Base-by-base conservation (phyloP, 2,113 vertebrate genomes). In the Eulemur rufifrons region DNA sequence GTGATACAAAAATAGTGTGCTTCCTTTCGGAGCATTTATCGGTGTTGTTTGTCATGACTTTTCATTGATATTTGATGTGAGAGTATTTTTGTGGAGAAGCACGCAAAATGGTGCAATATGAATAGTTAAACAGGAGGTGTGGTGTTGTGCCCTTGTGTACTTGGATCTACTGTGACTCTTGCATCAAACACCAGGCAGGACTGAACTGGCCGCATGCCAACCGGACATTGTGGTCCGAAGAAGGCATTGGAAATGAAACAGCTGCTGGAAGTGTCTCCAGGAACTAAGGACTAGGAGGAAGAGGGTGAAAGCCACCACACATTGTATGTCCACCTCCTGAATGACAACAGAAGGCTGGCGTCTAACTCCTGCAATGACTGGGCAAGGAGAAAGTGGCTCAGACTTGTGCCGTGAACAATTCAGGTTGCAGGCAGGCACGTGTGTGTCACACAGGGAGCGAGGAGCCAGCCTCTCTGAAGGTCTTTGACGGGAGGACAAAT, bases 391-490 rank as follows among this genome's bases (percentile, higher is more conserved):
- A n/a, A 56, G 23, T 10, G 29, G 15, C 42, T 45, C 34, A 1
- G 9, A 8, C 20, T 52, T 39, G 4, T 21, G 37, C 14, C 29
- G 11, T 14, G 8, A 8, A 20, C 45, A 27, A 34, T 8, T 8
- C 1, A 39, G 0, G 4, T 4, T 4, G 12, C 29, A 14, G 3
- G 29, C 0, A 18, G 25, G 12, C 6, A 7, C 0, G 17, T 1
- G 32, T 32, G 3, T 8, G 32, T 8, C 1, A 11, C 5, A 5
- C 0, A 8, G 5, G 23, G 37, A 71, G 1, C 17, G 21, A 39
- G 68, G 8, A 59, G 8, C 47, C 21, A 4, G 15, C 45, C 77
- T 63, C 20, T 63, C 10, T 8, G 5, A 54, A 21, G 56, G 29
- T 34, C n/a, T 42, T 37, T 20, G 25, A 20, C 14, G 1, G 25